Percentiles rank a stretch among this genome's conserved stretches.
These are phyloP conservation scores for Desmophyllum pertusum DNA, from an alignment of 92 coral and sea anemone species.

Conservation along the genomic window DNA sequence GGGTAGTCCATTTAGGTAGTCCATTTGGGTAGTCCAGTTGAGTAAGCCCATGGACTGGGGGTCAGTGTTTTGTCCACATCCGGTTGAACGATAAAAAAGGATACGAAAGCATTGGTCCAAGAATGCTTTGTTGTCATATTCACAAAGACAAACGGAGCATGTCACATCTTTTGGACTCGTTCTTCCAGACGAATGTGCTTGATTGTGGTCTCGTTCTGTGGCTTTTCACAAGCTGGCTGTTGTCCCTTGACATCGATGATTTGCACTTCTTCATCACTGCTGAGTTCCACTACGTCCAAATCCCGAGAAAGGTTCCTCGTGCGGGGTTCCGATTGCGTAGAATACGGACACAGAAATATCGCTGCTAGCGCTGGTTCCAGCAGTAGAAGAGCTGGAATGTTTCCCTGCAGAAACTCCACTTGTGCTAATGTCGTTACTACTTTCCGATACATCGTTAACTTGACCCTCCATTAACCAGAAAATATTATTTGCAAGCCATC, in stretches of 20 bases:
- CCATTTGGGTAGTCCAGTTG: too few species aligned
- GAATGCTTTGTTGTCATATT: slow-evolving; percentile 91
- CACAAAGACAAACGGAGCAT: slow-evolving; percentile 92
- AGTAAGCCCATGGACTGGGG: too few species aligned
- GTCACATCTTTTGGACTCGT: slow-evolving; percentile 73
- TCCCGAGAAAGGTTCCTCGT: background rate
- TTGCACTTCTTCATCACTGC: slow-evolving; percentile 39
- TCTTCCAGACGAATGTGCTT: slow-evolving; percentile 5
- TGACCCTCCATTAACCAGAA: slow-evolving; percentile 2
- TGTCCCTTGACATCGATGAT: background rate
- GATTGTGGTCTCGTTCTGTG: background rate
- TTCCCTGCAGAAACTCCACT: background rate
- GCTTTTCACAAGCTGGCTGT: background rate
- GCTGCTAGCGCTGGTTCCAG: background rate
- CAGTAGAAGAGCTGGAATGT: background rate
- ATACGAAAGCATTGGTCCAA: slow-evolving; percentile 98
- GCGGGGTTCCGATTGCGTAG: background rate
- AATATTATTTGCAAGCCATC: background rate
- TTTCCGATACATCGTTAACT: background rate
- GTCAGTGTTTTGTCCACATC: too few species aligned
- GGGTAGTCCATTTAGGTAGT: too few species aligned
- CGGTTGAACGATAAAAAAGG: too few species aligned
- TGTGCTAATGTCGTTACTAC: background rate
- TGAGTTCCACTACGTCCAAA: slow-evolving; percentile 5
- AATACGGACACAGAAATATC: background rate